phyloP scores from a whole-genome alignment of 2,888 invertebrate genomes.

The Stenoptilia bipunctidactyla region DNA sequence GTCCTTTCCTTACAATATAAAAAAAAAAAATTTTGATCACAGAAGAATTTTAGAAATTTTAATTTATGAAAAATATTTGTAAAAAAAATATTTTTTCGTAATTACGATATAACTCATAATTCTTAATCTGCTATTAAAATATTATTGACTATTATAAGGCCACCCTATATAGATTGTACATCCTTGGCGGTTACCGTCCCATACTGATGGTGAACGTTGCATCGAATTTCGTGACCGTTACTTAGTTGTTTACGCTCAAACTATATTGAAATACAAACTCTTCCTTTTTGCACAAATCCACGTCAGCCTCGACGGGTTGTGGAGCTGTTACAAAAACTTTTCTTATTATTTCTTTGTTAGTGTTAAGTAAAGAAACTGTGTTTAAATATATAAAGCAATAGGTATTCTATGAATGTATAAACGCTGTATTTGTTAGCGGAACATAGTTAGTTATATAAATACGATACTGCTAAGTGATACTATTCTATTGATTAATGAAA shows the following conservation, averaged over 20 bases:
- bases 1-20: too few species aligned
- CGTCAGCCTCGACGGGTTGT: not conserved
- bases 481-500: slow-evolving; percentile 24
- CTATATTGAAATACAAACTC: slow-evolving; percentile 22
- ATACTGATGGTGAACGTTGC: not conserved
- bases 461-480: too few species aligned
- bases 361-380: slow-evolving; percentile 11
- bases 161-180: too few species aligned
- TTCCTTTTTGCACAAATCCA: slow-evolving; percentile 26
- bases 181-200: not conserved
- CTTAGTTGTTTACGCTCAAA: slow-evolving; percentile 25
- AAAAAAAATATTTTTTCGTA: too few species aligned
- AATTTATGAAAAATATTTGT: too few species aligned
- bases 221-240: slow-evolving; percentile 6
- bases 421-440: not conserved
- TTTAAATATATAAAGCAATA: slow-evolving; percentile 30
- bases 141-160: too few species aligned
- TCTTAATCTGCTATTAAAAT: too few species aligned
- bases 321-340: not conserved
- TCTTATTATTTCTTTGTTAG: slow-evolving; percentile 5
- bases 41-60: too few species aligned
- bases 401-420: slow-evolving; percentile 28
- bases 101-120: too few species aligned
- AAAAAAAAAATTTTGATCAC: too few species aligned
- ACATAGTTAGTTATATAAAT: not conserved